Evolutionary conservation across 2,888 invertebrate species (phyloP), one percentile per base, ranked within the genome.

Genomic region (Brachyptera putata): DNA sequence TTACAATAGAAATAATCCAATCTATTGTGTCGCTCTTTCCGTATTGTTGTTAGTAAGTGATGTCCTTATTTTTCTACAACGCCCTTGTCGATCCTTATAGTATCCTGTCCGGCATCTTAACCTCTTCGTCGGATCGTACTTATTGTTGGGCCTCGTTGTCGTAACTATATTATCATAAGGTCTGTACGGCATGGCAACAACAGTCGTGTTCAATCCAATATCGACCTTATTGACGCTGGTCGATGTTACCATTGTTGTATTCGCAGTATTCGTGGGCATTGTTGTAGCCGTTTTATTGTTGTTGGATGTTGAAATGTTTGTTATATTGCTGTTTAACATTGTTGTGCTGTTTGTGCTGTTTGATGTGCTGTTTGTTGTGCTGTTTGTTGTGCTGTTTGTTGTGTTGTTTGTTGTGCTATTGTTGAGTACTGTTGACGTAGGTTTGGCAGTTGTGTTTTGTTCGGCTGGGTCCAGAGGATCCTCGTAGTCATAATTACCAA

Each of bases 401-500:
- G n/a, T n/a, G n/a, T n/a, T n/a, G n/a, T n/a, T n/a, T n/a, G n/a
- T n/a, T n/a, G n/a, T n/a, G n/a, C n/a, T n/a, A n/a, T n/a, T n/a
- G n/a, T n/a, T n/a, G n/a, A n/a, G n/a, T n/a, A n/a, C n/a, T n/a
- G n/a, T n/a, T n/a, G n/a, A n/a, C n/a, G 46, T 21, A n/a, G 46
- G 22, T 24, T 46, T 46, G 22, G 7, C 30, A 7, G 43, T 43
- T 18, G 18, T 18, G 49, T 24, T 25, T 11, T 18, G 16, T 11
- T 53, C 53, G 11, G 34, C 1, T 2, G 53, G 34, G 22, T 53
- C 53, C 7, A 22, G 9, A 2, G 53, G 53, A 21, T 53, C 53
- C 21, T 53, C 53, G 36, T 53, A 53, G 36, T 53, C 53, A 36
- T 53, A 53, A 21, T 53, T 53, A 16, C 53, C 34, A 16, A 22